Evolutionary conservation across 1,140 invertebrate genomes (phyloP).

Genomic region (Drosophila takahashii): DNA sequence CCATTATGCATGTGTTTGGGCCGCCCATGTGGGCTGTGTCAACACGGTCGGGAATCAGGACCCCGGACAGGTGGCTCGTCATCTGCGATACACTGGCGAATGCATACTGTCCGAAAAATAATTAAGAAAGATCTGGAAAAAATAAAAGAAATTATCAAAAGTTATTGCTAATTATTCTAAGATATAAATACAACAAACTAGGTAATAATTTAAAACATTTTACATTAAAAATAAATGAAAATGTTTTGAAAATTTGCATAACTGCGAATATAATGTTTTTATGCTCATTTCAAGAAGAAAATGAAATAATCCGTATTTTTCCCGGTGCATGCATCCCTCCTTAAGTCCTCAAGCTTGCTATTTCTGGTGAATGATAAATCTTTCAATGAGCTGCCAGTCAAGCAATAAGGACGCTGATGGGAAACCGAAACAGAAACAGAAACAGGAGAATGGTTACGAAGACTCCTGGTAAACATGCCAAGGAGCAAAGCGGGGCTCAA

Average conservation of each 20-base stretch:
- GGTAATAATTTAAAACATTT: too few species aligned
- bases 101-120: too few species aligned
- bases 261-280: too few species aligned
- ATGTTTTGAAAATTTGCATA: too few species aligned
- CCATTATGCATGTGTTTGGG: constrained; percentile 73
- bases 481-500: constrained; percentile 35
- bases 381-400: constrained; percentile 58
- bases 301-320: background rate
- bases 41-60: constrained; percentile 50
- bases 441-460: background rate
- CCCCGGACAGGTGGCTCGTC: constrained; percentile 30
- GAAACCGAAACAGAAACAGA: constrained; percentile 32
- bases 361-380: constrained; percentile 68
- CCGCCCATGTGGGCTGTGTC: constrained; percentile 57
- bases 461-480: constrained; percentile 46
- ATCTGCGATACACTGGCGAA: constrained; percentile 20
- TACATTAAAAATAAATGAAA: too few species aligned
- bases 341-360: constrained; percentile 18
- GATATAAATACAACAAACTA: too few species aligned
- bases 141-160: too few species aligned
- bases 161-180: too few species aligned
- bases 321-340: constrained; percentile 8
- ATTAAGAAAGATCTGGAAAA: too few species aligned
- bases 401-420: constrained; percentile 21
- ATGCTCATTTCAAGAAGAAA: background rate